Evolutionary conservation across 35 echinoderm and acorn worm species (phyloP), one percentile per base, ranked within the genome.

Genomic region (Stichopus chloronotus): DNA sequence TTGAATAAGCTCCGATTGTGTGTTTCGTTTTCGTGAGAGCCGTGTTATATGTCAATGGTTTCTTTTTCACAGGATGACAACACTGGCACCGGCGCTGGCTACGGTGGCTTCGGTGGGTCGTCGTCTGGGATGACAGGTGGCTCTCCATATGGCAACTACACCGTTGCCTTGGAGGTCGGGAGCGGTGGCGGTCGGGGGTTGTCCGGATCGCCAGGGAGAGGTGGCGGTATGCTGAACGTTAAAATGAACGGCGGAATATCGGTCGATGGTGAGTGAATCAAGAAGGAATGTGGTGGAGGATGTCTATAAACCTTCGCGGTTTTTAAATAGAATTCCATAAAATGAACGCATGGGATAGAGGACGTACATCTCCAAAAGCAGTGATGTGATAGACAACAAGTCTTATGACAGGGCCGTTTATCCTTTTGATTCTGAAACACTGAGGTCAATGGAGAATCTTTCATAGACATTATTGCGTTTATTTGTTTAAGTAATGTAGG

Each of bases 81-180:
- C 22, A 82, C 57, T 72, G 94, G 96, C 9, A 98, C 93, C 22
- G 96, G 96, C 5, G 96, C 76, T 68, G 96, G 96, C 14, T 92
- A 98, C 84, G 96, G 94, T 80, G 96, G 94, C 25, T 94, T 72
- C 61, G 96, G 96, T 12, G 96, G 96, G 17, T 93, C 92, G 52
- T 76, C 87, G 0, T 78, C 54, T 11, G 90, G 69, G 16, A 56
- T 58, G 63, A 92, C 43, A 7, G 54, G 23, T 68, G 96, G 96
- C 10, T 69, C 85, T 17, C 88, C 92, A 23, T 98, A 95, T 84
- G 94, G 91, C 53, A 59, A 72, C 55, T 91, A 81, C 30, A 69
- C 89, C 19, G 55, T 80, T 19, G 94, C 96, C 57, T 22, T 79
- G 55, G 55, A 92, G n/a, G 74, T 77, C 17, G 96, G 96, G 5